Percentiles rank a stretch among this genome's conserved stretches.
These are phyloP conservation scores for Ophion costatus DNA, from an alignment of 2,888 invertebrate genomes.

Conservation along the genomic window DNA sequence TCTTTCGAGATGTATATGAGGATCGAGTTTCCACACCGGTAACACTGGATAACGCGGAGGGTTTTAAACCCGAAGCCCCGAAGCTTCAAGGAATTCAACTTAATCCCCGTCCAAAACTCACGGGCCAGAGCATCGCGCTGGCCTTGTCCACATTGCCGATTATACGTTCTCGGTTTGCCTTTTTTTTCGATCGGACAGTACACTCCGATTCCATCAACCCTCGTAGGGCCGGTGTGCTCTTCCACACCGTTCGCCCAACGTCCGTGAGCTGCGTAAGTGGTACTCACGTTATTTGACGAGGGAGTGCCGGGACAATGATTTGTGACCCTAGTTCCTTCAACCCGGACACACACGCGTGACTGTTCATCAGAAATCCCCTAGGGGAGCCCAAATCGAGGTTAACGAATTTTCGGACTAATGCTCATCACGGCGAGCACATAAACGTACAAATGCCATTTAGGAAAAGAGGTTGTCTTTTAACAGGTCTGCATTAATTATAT, in stretches of 20 bases:
- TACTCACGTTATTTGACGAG: slow-evolving; percentile 74
- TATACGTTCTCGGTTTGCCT: slow-evolving; percentile 18
- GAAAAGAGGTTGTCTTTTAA: neutral
- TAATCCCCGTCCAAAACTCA: slow-evolving; percentile 6
- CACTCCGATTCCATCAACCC: neutral
- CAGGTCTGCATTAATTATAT: neutral
- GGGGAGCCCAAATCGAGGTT: slow-evolving; percentile 10
- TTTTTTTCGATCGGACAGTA: neutral
- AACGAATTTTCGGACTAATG: slow-evolving; percentile 2
- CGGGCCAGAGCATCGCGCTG: neutral
- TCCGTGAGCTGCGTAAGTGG: slow-evolving; percentile 75
- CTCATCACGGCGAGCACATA: neutral
- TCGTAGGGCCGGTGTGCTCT: neutral
- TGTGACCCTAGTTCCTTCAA: slow-evolving; percentile 76
- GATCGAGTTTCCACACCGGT: slow-evolving; percentile 63
- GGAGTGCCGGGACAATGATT: slow-evolving; percentile 72
- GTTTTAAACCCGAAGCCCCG: neutral
- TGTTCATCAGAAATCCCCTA: slow-evolving; percentile 73
- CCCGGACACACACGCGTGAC: slow-evolving; percentile 77
- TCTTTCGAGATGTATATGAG: slow-evolving; percentile 49
- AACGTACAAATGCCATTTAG: neutral
- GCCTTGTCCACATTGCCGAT: slow-evolving; percentile 1
- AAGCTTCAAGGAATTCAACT: slow-evolving; percentile 52
- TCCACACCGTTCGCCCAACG: neutral
- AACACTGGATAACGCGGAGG: slow-evolving; percentile 34